Evolutionary conservation across 2,888 invertebrate species (phyloP).

Genomic region (Conistra vaccinii): DNA sequence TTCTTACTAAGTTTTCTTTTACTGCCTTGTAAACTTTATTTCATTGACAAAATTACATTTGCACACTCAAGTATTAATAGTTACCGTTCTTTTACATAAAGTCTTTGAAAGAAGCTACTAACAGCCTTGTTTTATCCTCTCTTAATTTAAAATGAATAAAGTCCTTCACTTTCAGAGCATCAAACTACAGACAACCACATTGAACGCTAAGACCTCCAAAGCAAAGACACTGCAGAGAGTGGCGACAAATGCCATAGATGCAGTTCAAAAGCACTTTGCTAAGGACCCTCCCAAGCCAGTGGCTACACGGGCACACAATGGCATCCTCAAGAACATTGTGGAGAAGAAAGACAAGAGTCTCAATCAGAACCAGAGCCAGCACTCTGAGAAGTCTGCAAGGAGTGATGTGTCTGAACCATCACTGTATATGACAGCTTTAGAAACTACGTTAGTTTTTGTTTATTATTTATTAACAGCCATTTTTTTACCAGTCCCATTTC

Average conservation of each 20-base stretch:
- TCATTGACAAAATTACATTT: not conserved
- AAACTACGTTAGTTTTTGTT: constrained; percentile 91
- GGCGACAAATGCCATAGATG: constrained; percentile 83
- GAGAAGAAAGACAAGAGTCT: constrained; percentile 74
- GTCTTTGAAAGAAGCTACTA: not conserved
- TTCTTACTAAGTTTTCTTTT: not conserved
- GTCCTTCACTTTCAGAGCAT: constrained; percentile 79
- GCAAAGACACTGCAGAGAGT: constrained; percentile 85
- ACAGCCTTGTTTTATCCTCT: not conserved
- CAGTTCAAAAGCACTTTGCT: constrained; percentile 84
- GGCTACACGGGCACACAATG: constrained; percentile 82
- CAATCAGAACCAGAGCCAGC: constrained; percentile 81
- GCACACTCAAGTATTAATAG: not conserved
- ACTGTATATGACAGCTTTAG: constrained; percentile 94
- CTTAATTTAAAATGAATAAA: not conserved
- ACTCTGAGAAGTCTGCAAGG: constrained; percentile 85
- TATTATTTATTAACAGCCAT: not conserved
- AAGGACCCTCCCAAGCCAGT: constrained; percentile 82
- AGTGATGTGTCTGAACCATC: constrained; percentile 95
- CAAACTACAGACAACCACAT: constrained; percentile 77
- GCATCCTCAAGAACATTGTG: constrained; percentile 86
- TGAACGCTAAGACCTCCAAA: constrained; percentile 86
- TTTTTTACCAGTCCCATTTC: not conserved
- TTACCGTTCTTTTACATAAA: not conserved
- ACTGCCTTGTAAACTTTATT: not conserved